A percentile compares a stretch with the other conserved stretches of the same genome.
Conservation (phyloP, 2,797 vertebrate species). For the Aselliscus stoliczkanus region DNA sequence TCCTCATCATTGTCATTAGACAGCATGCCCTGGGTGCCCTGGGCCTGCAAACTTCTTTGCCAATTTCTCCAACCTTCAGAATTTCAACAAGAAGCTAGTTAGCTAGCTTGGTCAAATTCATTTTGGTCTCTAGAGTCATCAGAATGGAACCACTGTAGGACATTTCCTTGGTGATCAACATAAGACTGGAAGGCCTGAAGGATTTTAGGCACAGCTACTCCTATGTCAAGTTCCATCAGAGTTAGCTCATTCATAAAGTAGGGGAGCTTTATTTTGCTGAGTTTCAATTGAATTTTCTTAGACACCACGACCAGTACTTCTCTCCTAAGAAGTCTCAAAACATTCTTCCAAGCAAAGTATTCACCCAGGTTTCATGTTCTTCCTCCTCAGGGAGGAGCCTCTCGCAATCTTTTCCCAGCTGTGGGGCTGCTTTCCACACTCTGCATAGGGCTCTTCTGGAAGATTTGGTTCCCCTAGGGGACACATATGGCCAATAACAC, state of each 20-base stretch:
- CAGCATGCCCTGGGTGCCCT: too few relatives aligned
- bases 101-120: slow-evolving; percentile 95
- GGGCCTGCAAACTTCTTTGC: slow-evolving; percentile 85
- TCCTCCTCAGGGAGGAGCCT: slow-evolving; percentile 81
- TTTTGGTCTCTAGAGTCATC: slow-evolving; percentile 98
- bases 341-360: slow-evolving; percentile 92
- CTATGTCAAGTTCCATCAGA: slow-evolving; percentile 97
- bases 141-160: slow-evolving; percentile 96
- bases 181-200: slow-evolving; percentile 91
- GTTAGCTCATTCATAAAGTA: slow-evolving; percentile 99
- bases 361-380: slow-evolving; percentile 92
- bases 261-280: slow-evolving; percentile 98
- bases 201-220: slow-evolving; percentile 92
- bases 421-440: slow-evolving; percentile 94
- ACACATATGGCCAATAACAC: slow-evolving; percentile 93
- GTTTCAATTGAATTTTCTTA: slow-evolving; percentile 99
- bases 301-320: slow-evolving; percentile 95
- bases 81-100: slow-evolving; percentile 91
- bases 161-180: slow-evolving; percentile 93
- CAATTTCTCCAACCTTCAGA: slow-evolving; percentile 87
- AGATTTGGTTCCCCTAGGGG: slow-evolving; percentile 83
- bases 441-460: slow-evolving; percentile 83
- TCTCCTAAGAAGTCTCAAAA: slow-evolving; percentile 97
- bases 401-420: slow-evolving; percentile 88
- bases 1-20: too few relatives aligned